Evolutionary conservation across 2,888 invertebrate species (phyloP).

Genomic region (Galeopsomyia nigrocyanea): DNA sequence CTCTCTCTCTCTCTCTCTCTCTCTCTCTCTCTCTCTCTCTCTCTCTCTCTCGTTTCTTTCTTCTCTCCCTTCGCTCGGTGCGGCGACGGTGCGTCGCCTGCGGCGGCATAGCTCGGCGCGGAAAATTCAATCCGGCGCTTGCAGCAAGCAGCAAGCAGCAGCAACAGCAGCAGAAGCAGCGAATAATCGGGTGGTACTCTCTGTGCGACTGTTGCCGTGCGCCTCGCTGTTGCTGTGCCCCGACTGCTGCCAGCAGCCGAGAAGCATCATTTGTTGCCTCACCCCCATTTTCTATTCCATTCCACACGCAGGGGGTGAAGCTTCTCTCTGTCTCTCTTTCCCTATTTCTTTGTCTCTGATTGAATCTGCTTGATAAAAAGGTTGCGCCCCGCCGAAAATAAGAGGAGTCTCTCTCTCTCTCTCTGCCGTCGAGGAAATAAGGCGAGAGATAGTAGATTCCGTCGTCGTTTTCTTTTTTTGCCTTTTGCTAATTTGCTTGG

Average conservation of each 20-base stretch:
- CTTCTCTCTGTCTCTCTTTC: conserved; percentile 18
- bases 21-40: too few species aligned
- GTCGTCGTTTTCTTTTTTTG: neutral
- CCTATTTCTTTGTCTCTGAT: conserved; percentile 47
- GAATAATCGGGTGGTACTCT: conserved; percentile 33
- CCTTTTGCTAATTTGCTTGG: conserved; percentile 29
- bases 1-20: neutral
- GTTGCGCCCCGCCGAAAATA: conserved; percentile 41
- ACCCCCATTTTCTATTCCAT: conserved; percentile 23
- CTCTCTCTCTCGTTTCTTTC: conserved; percentile 5
- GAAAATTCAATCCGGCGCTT: conserved; percentile 42
- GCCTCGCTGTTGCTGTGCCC: conserved; percentile 25
- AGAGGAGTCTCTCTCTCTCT: conserved; percentile 13
- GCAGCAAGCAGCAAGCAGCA: neutral
- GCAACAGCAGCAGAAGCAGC: conserved; percentile 1
- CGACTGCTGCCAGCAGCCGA: conserved; percentile 23
- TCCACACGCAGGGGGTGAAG: conserved; percentile 9
- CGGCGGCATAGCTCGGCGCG: conserved; percentile 10
- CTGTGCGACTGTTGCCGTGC: conserved; percentile 23
- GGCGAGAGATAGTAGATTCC: conserved; percentile 10
- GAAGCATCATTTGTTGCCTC: conserved; percentile 30
- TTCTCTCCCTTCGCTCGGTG: conserved; percentile 11
- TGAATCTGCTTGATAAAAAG: conserved; percentile 49
- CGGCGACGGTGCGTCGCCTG: conserved; percentile 15
- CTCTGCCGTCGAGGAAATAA: conserved; percentile 12